These are phyloP conservation scores for Sarcophaga variegata DNA, from an alignment of 2,888 invertebrate species.

Conservation along the genomic window DNA sequence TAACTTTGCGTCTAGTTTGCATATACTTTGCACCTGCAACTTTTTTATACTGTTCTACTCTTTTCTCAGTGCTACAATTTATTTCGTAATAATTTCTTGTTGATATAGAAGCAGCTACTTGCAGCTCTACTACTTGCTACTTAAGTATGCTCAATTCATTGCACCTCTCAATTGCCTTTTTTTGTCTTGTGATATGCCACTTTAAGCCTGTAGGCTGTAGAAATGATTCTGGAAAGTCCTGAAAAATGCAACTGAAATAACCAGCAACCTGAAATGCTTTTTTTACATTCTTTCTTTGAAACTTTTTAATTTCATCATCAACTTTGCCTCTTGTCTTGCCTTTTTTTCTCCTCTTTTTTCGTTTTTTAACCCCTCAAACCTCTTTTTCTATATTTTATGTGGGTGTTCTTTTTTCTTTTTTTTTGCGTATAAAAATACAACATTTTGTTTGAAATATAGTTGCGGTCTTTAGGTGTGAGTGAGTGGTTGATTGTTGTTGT, in stretches of 20 bases:
- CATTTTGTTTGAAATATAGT: no score
- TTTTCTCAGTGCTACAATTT: not conserved
- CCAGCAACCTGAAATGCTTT: slow-evolving; percentile 38
- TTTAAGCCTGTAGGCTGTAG: not conserved
- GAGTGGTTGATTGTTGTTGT: no score
- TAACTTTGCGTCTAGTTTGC: no score
- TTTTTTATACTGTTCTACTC: not conserved
- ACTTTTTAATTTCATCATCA: slow-evolving; percentile 57
- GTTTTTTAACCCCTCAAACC: not conserved
- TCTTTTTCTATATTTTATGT: no score
- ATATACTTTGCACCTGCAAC: no score
- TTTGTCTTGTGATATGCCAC: slow-evolving; percentile 1
- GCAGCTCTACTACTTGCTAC: not conserved
- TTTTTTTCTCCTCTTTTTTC: not conserved
- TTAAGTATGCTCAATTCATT: not conserved
- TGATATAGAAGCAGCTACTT: slow-evolving; percentile 5
- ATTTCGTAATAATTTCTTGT: not conserved
- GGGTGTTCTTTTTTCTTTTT: no score
- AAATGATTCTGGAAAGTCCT: not conserved
- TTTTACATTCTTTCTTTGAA: slow-evolving; percentile 44
- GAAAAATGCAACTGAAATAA: slow-evolving; percentile 37
- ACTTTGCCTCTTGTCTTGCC: not conserved
- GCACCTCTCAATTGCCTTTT: not conserved
- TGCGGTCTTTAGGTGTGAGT: no score
- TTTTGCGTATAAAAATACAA: no score